Conservation (phyloP, 2,113 vertebrate species). For the Hippocampus guttulatus region DNA sequence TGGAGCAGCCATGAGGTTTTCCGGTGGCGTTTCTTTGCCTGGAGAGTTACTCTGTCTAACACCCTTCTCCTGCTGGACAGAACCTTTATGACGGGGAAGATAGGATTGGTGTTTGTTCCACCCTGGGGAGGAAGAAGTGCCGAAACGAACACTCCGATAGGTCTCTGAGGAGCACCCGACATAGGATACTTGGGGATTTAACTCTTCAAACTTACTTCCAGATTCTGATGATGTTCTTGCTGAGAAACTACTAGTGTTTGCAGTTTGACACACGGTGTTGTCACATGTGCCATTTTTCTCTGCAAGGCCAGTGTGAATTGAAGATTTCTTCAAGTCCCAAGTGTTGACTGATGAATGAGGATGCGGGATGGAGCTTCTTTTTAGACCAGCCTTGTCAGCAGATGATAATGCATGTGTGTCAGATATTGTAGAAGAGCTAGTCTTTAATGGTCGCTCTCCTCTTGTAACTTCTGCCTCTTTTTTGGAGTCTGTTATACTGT, state of each 20-base stretch:
- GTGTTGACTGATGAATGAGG: slow-evolving; percentile 26
- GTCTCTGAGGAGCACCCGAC: slow-evolving; percentile 13
- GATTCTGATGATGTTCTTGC: slow-evolving; percentile 8
- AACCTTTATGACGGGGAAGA: slow-evolving; percentile 17
- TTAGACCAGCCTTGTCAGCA: slow-evolving; percentile 18
- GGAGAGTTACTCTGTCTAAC: slow-evolving; percentile 16
- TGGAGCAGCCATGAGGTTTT: slow-evolving; percentile 15
- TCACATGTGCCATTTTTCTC: slow-evolving; percentile 14
- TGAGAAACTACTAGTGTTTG: slow-evolving; percentile 6
- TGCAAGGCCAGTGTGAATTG: slow-evolving; percentile 2
- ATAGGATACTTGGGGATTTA: slow-evolving; percentile 16
- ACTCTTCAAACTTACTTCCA: slow-evolving; percentile 19
- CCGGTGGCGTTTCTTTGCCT: slow-evolving; percentile 15
- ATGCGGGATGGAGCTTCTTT: slow-evolving; percentile 52
- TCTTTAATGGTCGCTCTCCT: slow-evolving; percentile 1
- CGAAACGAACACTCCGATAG: slow-evolving; percentile 9
- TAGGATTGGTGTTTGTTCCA: slow-evolving; percentile 26
- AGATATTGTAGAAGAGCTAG: not conserved
- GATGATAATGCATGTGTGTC: not conserved
- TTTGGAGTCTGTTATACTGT: not conserved
- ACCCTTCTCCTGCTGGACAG: slow-evolving; percentile 16
- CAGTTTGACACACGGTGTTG: slow-evolving; percentile 1
- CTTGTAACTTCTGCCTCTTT: not conserved
- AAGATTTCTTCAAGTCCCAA: slow-evolving; percentile 32
- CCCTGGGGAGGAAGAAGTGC: slow-evolving; percentile 16